phyloP scores from a whole-genome alignment of 2,888 invertebrate genomes.

The Ophion ventricosus region DNA sequence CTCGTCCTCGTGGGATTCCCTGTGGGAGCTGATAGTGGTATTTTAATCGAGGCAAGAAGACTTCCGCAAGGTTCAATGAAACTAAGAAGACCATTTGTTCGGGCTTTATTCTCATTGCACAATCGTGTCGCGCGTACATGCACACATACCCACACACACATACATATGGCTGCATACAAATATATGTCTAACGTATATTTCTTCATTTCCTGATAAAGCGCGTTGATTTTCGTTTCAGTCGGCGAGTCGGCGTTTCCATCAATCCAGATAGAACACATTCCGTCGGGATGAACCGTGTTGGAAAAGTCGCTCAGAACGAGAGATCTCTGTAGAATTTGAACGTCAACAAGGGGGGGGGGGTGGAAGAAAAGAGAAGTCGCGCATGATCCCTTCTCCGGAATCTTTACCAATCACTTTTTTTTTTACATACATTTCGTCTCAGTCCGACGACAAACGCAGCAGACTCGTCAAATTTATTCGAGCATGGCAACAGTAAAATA shows the following conservation, averaged over 20 bases:
- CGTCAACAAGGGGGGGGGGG: neutral
- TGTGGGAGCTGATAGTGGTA: slow-evolving; percentile 14
- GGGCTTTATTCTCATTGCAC: slow-evolving; percentile 65
- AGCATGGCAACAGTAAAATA: neutral
- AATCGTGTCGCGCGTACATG: slow-evolving; percentile 36
- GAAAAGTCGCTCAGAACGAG: slow-evolving; percentile 7
- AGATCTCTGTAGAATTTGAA: neutral
- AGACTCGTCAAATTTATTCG: slow-evolving; percentile 8
- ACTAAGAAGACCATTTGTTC: slow-evolving; percentile 59
- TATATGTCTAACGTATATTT: slow-evolving; percentile 1
- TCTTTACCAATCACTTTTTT: neutral
- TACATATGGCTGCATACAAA: neutral
- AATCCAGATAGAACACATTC: slow-evolving; percentile 5
- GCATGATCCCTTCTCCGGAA: neutral
- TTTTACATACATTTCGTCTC: slow-evolving; percentile 11
- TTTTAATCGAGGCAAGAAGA: slow-evolving; percentile 22
- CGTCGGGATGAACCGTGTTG: neutral
- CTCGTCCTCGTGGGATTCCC: neutral
- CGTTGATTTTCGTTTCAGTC: neutral
- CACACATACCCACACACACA: neutral
- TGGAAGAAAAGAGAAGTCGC: neutral
- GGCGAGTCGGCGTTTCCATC: neutral
- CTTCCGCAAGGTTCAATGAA: slow-evolving; percentile 60
- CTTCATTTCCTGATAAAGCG: slow-evolving; percentile 2
- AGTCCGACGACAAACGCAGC: neutral